phyloP scores from a whole-genome alignment of 2,113 vertebrate genomes.

The Bubo scandiacus region DNA sequence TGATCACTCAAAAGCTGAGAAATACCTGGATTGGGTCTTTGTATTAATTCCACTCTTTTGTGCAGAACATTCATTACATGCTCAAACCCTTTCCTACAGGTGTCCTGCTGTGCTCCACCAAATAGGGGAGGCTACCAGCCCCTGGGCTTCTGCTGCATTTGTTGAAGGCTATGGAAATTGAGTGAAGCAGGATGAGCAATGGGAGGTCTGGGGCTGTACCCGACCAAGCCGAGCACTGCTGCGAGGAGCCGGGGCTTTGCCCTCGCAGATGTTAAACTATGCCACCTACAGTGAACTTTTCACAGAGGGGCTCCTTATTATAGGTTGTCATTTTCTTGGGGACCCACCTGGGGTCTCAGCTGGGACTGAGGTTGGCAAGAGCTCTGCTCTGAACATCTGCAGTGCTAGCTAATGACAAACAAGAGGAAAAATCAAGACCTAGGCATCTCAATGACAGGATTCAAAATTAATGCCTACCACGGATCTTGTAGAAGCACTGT shows the following conservation, averaged over 20 bases:
- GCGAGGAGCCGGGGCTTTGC: neutral
- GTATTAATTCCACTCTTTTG: neutral
- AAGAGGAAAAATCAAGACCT: neutral
- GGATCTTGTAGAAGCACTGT: neutral
- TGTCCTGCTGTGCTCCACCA: neutral
- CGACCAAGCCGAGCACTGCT: neutral
- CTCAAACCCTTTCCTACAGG: neutral
- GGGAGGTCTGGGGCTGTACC: neutral
- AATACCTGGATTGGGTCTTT: neutral
- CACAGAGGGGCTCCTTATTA: neutral
- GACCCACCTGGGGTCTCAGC: neutral
- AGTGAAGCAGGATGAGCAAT: neutral
- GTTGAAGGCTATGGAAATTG: neutral
- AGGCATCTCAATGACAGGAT: neutral
- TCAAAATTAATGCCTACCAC: neutral
- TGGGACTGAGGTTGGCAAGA: neutral
- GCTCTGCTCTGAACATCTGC: neutral
- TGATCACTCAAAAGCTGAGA: neutral
- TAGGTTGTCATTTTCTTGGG: neutral
- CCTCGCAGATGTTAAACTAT: rapidly evolving
- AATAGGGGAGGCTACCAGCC: neutral
- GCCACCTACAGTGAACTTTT: neutral
- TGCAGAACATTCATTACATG: neutral
- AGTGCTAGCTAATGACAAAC: neutral
- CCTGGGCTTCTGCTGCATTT: neutral